Evolutionary conservation across 1,140 invertebrate species (phyloP), one percentile per base, ranked within the genome.

Genomic region (Pygmarrhopalites habei): DNA sequence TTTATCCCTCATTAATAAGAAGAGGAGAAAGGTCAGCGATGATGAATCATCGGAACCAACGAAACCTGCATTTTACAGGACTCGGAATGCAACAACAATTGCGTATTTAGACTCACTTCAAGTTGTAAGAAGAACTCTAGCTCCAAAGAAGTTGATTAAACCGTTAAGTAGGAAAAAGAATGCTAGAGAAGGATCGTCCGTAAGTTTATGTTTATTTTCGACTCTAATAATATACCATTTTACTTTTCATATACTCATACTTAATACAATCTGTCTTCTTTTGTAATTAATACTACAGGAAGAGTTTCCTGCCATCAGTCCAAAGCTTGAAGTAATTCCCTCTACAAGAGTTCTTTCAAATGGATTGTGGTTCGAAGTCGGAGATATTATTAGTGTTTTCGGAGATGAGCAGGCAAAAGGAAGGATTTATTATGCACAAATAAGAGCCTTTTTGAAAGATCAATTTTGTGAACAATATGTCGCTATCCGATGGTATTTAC

Each of bases 291-390:
- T 39, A 17, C 35, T 39, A 39, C 35, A 5, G 23, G 46, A 49
- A 23, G 46, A 49, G 46, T 7, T 15, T 19, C 23, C 46, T 49
- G 7, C 46, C 12, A 12, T 7, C 35, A 7, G 10, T 39, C 23
- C 51, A 5, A 55, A 28, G 15, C 29, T 55, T 23, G 51, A 55
- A 32, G 4, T 12, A 28, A 55, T 55, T 15, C 26, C 26, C 29
- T 21, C 26, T 10, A 29, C 12, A 21, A 28, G 51, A 12, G 21
- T 55, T 32, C 26, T 55, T 12, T 21, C 51, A 14, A 28, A 26
- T 55, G 51, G 51, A 5, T 26, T 55, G 15, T 55, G 51, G 51
- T 55, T 55, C 29, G 29, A 32, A 55, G 51, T 55, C 7, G 51
- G 51, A 5, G 51, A 55, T 29, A 28, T 55, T 4, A 55, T 55